phyloP scores from a whole-genome alignment of 1,140 invertebrate species.

The Hyles euphorbiae region DNA sequence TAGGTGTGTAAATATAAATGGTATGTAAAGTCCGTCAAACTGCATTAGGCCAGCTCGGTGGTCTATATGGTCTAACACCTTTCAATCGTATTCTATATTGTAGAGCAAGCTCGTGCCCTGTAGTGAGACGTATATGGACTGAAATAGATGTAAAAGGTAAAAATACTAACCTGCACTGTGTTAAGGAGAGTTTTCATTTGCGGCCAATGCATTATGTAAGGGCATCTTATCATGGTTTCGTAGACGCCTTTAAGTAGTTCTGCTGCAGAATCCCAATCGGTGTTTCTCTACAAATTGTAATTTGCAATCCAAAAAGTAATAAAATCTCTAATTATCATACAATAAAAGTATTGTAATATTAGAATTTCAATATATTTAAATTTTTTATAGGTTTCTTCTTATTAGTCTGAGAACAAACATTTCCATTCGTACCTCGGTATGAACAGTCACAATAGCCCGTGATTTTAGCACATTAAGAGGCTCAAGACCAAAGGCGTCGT shows the following conservation, averaged over 20 bases:
- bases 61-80: too few species aligned
- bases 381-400: neutral
- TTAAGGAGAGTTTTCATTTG: slow-evolving; percentile 93
- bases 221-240: slow-evolving; percentile 93
- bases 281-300: slow-evolving; percentile 82
- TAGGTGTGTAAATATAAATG: too few species aligned
- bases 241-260: slow-evolving; percentile 96
- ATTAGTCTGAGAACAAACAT: too few species aligned
- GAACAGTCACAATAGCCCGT: too few species aligned
- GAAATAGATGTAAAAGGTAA: neutral
- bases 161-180: slow-evolving; percentile 83
- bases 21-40: too few species aligned
- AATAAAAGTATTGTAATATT: neutral
- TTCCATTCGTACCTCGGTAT: too few species aligned
- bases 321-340: neutral
- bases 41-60: too few species aligned
- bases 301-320: neutral
- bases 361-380: neutral
- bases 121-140: too few species aligned
- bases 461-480: too few species aligned
- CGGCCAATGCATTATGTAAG: slow-evolving; percentile 97
- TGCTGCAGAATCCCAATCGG: slow-evolving; percentile 97
- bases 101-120: too few species aligned
- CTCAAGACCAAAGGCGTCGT: too few species aligned
- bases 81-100: too few species aligned